Conservation (phyloP, 2,797 vertebrate genomes). For the Platalea minor region DNA sequence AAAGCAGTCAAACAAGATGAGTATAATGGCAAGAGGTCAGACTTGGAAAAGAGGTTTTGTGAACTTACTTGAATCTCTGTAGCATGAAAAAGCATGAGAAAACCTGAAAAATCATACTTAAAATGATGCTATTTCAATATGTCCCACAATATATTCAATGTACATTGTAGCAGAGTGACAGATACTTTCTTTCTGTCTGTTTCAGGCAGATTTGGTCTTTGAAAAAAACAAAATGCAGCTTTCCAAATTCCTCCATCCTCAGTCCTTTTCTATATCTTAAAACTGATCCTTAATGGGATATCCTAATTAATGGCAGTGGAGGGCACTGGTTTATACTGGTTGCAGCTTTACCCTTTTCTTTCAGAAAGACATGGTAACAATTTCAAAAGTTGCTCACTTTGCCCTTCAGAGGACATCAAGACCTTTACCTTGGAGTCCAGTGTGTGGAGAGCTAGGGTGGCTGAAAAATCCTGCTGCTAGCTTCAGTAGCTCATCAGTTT, state of each 20-base stretch:
- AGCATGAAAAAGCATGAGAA: background rate
- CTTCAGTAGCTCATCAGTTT: background rate
- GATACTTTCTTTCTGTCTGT: background rate
- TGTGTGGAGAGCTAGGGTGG: background rate
- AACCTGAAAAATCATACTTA: background rate
- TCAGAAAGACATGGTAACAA: background rate
- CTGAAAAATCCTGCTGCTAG: background rate
- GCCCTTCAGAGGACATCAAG: conserved; percentile 16
- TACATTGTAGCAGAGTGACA: background rate
- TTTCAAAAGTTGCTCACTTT: background rate
- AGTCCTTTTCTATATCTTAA: background rate
- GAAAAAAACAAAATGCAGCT: background rate
- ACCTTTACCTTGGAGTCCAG: background rate
- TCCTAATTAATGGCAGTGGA: background rate
- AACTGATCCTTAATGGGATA: background rate
- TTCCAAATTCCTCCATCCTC: background rate
- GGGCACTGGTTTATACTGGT: background rate
- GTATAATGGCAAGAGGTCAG: background rate
- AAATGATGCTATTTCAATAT: background rate
- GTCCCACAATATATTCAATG: background rate
- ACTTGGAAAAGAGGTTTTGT: background rate
- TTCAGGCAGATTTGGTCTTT: background rate
- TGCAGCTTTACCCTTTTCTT: background rate
- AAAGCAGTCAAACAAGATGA: background rate
- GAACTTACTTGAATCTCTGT: background rate